Evolutionary conservation across 2,888 invertebrate species (phyloP), one percentile per base, ranked within the genome.

Genomic region (Psylliodes chrysocephalus): DNA sequence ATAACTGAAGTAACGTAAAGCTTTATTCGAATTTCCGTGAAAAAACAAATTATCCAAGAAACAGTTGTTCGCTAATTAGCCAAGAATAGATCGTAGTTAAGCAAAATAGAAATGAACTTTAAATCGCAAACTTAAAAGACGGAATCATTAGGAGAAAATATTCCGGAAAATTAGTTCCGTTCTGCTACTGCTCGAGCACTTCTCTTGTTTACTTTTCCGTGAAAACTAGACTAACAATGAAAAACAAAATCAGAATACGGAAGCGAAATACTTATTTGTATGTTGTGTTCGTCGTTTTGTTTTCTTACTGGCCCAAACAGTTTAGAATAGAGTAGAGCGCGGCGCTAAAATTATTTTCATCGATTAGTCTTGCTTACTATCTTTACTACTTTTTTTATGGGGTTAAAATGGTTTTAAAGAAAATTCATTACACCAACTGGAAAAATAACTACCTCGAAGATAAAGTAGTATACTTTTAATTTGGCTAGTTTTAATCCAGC

Each of bases 121-220:
- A 19, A 47, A 47, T 47, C 47, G 6, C 47, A 12, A 47, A 47
- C 19, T 47, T 8, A 25, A 47, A 47, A 19, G 47, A 47, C 12
- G 17, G 47, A 22, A 47, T 47, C 47, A 47, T 47, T 47, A 22
- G 10, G 10, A 22, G 19, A 47, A 47, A 47, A 47, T 47, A 47
- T 47, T 47, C 47, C 47, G 14, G 47, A 47, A 47, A 47, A 47
- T 47, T 47, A 47, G 47, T 47, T 47, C 25, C 47, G 47, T 47
- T 47, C 47, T 28, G 22, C 19, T 22, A 47, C 47, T 47, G 47
- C 47, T 19, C 6, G 25, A 25, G 47, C 47, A 47, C 47, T 47
- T 47, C 25, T 47, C 47, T 47, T 47, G 47, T 47, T 47, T 47
- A 47, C 47, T 47, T 47, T 47, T 47, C 47, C 47, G 47, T 47